Evolutionary conservation across 2,113 vertebrate species (phyloP), one percentile per base, ranked within the genome.

Genomic region (Neogale vison): DNA sequence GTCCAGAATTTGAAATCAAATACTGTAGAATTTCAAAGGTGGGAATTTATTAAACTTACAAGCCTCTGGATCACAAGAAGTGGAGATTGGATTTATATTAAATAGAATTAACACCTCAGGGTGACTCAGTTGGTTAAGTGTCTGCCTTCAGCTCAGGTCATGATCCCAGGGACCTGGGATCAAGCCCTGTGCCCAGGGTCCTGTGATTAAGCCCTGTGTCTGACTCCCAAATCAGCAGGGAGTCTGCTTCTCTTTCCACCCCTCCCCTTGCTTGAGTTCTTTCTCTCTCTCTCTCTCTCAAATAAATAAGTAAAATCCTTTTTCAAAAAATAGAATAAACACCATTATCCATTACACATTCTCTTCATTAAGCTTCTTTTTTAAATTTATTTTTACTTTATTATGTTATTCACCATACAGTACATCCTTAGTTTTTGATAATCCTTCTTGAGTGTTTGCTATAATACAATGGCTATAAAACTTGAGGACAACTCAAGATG

Each of bases 1-100:
- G 1, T 29, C 83, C 11, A 93, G 18, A 92, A 52, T 82, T 67
- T 93, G 34, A 93, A 89, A 77, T 61, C 8, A 95, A 93, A 93
- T 45, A 6, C 2, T 83, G 11, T 18, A 83, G 6, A 79, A 65
- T 10, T 47, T 95, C 4, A 21, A n/a, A 50, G 12, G 23, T 72
- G 4, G 34, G 20, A 57, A 67, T 72, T 79, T 45, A 31, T 79
- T 90, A 90, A 59, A 93, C 84, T 89, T 72, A 15, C 11, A 23
- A 55, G 10, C 71, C 72, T 65, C 42, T 57, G 1, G 3, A 84
- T 86, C 6, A 63, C 17, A 90, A 36, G 55, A 39, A n/a, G 20
- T 77, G 7, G 18, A 88, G 42, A 88, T 24, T 55, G 5, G 7
- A 36, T 55, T 96, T 79, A 3, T 79, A n/a, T 42, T 65, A 72